Evolutionary conservation across 2,888 invertebrate species (phyloP).

Genomic region (Caenorhabditis afra): DNA sequence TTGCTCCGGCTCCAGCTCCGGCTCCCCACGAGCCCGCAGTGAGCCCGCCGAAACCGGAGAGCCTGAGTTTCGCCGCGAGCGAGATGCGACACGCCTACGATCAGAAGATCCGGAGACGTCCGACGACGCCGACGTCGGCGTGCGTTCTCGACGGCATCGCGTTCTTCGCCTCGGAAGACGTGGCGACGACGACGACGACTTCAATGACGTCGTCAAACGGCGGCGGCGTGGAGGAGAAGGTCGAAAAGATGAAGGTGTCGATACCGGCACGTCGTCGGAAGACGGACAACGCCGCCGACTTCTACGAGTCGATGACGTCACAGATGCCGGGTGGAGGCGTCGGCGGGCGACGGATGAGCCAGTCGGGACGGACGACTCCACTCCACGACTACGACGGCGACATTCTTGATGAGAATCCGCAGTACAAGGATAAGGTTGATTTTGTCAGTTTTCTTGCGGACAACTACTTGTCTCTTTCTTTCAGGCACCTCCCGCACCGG

Average conservation of each 20-base stretch:
- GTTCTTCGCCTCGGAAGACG: slow-evolving; percentile 50
- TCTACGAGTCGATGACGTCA: slow-evolving; percentile 71
- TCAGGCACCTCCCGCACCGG: slow-evolving; percentile 77
- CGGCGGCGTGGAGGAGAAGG: too few relatives aligned
- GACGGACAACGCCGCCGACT: slow-evolving; percentile 70
- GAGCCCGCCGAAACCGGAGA: slow-evolving; percentile 43
- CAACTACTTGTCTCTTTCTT: too few relatives aligned
- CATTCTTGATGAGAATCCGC: slow-evolving; percentile 76
- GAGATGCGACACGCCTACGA: slow-evolving; percentile 70
- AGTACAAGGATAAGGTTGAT: slow-evolving; percentile 66
- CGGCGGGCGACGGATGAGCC: slow-evolving; percentile 28
- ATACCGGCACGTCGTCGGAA: slow-evolving; percentile 58
- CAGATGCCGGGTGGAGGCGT: slow-evolving; percentile 64
- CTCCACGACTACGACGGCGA: slow-evolving; percentile 71
- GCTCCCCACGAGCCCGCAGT: slow-evolving; percentile 30
- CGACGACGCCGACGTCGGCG: slow-evolving; percentile 74
- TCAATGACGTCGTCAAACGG: not conserved
- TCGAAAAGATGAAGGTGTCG: slow-evolving; percentile 67
- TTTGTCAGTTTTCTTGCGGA: not conserved
- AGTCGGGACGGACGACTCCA: slow-evolving; percentile 62
- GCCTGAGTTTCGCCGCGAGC: slow-evolving; percentile 46
- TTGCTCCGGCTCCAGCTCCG: slow-evolving; percentile 24
- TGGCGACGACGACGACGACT: slow-evolving; percentile 30
- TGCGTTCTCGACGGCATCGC: slow-evolving; percentile 65
- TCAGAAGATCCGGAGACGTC: slow-evolving; percentile 70